phyloP scores from a whole-genome alignment of 2,888 invertebrate genomes.

The Archips crataeganus region DNA sequence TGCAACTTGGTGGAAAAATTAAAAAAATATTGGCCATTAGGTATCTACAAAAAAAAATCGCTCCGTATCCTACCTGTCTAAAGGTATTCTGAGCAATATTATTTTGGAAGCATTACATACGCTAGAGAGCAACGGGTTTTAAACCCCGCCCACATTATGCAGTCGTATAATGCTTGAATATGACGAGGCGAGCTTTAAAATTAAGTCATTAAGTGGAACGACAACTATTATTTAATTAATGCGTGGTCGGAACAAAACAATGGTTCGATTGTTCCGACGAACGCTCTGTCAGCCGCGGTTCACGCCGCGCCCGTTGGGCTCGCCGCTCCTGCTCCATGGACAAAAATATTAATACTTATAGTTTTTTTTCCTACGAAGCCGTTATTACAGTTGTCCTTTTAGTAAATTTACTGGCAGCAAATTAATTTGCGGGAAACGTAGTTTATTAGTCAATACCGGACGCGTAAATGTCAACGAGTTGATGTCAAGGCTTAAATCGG shows the following conservation, averaged over 20 bases:
- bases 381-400: background rate
- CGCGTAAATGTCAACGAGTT: slow-evolving; percentile 3
- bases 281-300: slow-evolving; percentile 48
- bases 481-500: slow-evolving; percentile 6
- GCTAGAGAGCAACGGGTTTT: slow-evolving; percentile 31
- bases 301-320: slow-evolving; percentile 48
- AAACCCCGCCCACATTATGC: slow-evolving; percentile 22
- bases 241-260: slow-evolving; percentile 65
- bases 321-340: background rate
- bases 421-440: background rate
- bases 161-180: slow-evolving; percentile 43
- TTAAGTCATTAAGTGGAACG: slow-evolving; percentile 67
- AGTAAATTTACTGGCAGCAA: background rate
- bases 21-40: background rate
- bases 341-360: slow-evolving; percentile 16
- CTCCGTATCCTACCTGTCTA: slow-evolving; percentile 5
- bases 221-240: slow-evolving; percentile 69
- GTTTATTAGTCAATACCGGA: background rate
- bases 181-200: slow-evolving; percentile 55
- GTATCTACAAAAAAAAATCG: background rate
- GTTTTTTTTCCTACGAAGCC: background rate
- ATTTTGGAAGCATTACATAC: slow-evolving; percentile 10
- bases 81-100: background rate
- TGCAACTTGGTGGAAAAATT: background rate
- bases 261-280: slow-evolving; percentile 63